These are phyloP conservation scores for Kuschelorhynchus macadamiae DNA, from an alignment of 2,888 invertebrate genomes.

Conservation along the genomic window DNA sequence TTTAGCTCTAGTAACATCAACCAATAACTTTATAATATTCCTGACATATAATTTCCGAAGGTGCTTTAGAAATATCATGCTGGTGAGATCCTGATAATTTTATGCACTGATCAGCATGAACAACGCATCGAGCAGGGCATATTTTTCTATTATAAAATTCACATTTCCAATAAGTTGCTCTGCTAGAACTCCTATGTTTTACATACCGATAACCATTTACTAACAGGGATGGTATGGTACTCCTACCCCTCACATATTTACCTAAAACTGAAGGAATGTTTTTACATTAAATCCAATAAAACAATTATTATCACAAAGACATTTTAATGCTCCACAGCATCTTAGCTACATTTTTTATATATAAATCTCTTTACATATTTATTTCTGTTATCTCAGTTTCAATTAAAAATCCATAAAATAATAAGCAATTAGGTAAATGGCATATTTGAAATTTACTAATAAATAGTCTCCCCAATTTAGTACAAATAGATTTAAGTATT, in stretches of 20 bases:
- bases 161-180: slow-evolving; percentile 67
- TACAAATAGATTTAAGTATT: too few relatives aligned
- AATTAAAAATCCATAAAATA: too few relatives aligned
- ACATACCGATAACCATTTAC: slow-evolving; percentile 63
- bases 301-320: too few relatives aligned
- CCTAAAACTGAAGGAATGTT: slow-evolving; percentile 59
- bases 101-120: slow-evolving; percentile 55
- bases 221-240: slow-evolving; percentile 61
- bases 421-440: too few relatives aligned
- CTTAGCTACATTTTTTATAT: too few relatives aligned
- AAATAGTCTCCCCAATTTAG: too few relatives aligned
- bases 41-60: slow-evolving; percentile 17
- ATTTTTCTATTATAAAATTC: slow-evolving; percentile 62
- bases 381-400: too few relatives aligned
- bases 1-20: too few relatives aligned
- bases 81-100: slow-evolving; percentile 54
- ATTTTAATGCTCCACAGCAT: too few relatives aligned
- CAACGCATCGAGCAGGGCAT: slow-evolving; percentile 63
- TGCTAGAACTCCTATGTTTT: slow-evolving; percentile 63
- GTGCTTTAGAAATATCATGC: slow-evolving; percentile 45
- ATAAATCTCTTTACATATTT: too few relatives aligned
- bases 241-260: slow-evolving; percentile 61
- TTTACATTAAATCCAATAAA: too few relatives aligned
- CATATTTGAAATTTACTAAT: too few relatives aligned
- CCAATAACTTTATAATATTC: slow-evolving; percentile 28